A percentile compares a stretch with the other conserved stretches of the same genome.
Evolutionary conservation across 2,113 vertebrate genomes (phyloP).

Genomic region (Physeter macrocephalus): DNA sequence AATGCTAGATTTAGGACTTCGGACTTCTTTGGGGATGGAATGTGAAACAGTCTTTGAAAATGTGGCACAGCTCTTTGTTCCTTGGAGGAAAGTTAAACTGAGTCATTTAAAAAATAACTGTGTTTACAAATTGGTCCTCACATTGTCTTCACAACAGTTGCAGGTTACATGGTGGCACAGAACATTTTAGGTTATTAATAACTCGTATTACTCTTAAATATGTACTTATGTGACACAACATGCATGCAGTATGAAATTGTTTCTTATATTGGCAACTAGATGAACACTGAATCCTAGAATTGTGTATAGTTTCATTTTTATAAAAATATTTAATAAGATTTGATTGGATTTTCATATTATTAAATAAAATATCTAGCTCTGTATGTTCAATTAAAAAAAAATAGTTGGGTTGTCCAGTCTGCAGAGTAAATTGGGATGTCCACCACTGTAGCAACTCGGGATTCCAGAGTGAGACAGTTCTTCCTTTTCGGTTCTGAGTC

Average conservation of each 20-base stretch:
- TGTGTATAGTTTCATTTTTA: too few species aligned
- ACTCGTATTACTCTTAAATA: too few species aligned
- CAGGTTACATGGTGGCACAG: too few species aligned
- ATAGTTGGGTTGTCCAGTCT: background rate
- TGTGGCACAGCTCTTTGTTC: background rate
- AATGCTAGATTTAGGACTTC: background rate
- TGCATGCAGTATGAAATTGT: too few species aligned
- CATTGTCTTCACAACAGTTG: too few species aligned
- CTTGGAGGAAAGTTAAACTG: background rate
- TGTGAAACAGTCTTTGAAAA: background rate
- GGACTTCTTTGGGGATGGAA: background rate
- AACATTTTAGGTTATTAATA: too few species aligned
- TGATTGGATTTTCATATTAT: too few species aligned
- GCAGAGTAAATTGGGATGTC: background rate
- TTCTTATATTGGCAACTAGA: too few species aligned
- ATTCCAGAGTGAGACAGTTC: background rate
- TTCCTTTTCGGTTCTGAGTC: background rate
- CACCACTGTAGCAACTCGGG: background rate
- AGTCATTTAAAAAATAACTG: conserved; percentile 6
- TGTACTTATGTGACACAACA: too few species aligned
- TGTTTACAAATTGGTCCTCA: background rate
- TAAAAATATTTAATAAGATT: too few species aligned
- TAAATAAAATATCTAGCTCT: too few species aligned
- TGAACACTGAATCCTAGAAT: too few species aligned
- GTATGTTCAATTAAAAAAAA: background rate